Conservation (phyloP, 2,797 vertebrate genomes). For the Cirrhinus molitorella region DNA sequence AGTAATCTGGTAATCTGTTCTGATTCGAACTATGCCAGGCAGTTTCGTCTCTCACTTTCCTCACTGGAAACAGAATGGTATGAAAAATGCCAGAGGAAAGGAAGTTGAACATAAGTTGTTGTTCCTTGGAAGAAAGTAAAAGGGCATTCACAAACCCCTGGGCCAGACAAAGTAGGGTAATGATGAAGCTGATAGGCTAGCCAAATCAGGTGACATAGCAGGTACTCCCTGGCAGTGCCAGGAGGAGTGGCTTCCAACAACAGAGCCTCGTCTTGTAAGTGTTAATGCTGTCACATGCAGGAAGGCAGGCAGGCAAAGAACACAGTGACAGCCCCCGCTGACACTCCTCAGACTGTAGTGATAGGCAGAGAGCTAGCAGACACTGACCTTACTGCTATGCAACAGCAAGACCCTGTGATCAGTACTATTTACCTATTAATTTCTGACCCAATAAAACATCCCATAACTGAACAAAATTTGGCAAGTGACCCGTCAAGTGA, state of each 20-base stretch:
- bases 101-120: slow-evolving; percentile 5
- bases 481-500: not conserved
- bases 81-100: slow-evolving; percentile 22
- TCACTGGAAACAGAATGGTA: not conserved
- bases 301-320: not conserved
- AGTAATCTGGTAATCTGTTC: slow-evolving; percentile 44
- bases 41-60: slow-evolving; percentile 10
- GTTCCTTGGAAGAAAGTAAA: slow-evolving; percentile 39
- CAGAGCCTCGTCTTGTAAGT: not conserved
- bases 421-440: not conserved
- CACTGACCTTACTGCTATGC: not conserved
- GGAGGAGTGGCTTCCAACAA: not conserved
- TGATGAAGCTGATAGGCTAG: slow-evolving; percentile 4
- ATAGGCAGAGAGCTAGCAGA: not conserved
- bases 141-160: slow-evolving; percentile 2
- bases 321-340: not conserved
- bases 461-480: not conserved
- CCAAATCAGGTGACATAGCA: not conserved
- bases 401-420: slow-evolving; percentile 18
- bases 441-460: not conserved
- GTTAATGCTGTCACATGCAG: slow-evolving; percentile 10
- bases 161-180: slow-evolving; percentile 19
- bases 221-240: slow-evolving; percentile 17
- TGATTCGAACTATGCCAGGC: slow-evolving; percentile 8
- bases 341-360: not conserved